Evolutionary conservation across 2,888 invertebrate genomes (phyloP), one percentile per base, ranked within the genome.

Genomic region (Quadroppia sp.): DNA sequence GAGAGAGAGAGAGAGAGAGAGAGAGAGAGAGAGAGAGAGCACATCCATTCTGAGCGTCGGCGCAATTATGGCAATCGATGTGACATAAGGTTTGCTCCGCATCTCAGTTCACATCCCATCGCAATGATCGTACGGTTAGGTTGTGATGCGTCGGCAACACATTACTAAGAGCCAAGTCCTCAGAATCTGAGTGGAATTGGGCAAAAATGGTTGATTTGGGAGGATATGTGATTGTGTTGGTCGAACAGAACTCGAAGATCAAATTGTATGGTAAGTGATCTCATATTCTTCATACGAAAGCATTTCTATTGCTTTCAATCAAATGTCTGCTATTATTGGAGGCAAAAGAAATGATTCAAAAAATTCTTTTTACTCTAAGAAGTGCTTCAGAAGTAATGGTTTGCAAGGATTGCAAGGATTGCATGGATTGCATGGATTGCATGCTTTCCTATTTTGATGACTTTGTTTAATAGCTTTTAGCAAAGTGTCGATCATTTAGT

Each of bases 171-270:
- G 20, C 32, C 20, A 59, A 59, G 17, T 59, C 59, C 30, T 59
- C 59, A 59, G 59, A 59, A 11, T 28, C 59, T 59, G 28, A 59
- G 59, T 59, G 59, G 28, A 28, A 17, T 59, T 28, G 11, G 13
- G 30, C 15, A 67, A 73, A 50, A 23, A 88, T 90, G 85, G 92
- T 94, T 82, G 94, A 94, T 86, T 87, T 94, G 82, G 92, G 93
- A 81, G 94, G 94, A 82, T 94, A 94, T 85, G 93, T 94, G 82
- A 94, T 94, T 83, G 93, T 94, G 82, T 87, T 94, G 82, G 92
- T 93, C 79, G 93, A 94, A 85, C 92, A 92, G 81, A 94, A 94
- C 84, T 92, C 93, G 83, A 92, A 92, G 86, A 91, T 93, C 81
- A 94, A 94, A 86, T 86, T 94, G 78, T 94, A 94, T 82, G 94